Conservation (phyloP, 2,888 invertebrate genomes). For the Orthosia gracilis region DNA sequence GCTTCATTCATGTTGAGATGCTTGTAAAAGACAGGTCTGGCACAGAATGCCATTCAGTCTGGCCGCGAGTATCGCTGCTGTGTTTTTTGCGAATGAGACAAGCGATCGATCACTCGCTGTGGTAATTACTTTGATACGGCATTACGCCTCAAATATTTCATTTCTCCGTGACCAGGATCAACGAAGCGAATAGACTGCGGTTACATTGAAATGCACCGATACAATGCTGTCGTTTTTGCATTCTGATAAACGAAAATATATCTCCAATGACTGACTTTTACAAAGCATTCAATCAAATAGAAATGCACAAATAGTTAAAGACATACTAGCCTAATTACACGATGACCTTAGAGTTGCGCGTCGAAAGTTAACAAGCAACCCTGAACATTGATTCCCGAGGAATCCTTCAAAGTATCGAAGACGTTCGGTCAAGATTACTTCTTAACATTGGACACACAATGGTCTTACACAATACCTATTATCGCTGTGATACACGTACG, state of each 20-base stretch:
- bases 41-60: slow-evolving; percentile 33
- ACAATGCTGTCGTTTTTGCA: slow-evolving; percentile 48
- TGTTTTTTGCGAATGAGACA: slow-evolving; percentile 49
- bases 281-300: slow-evolving; percentile 83
- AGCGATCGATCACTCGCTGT: slow-evolving; percentile 39
- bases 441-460: slow-evolving; percentile 78
- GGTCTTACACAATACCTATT: slow-evolving; percentile 86
- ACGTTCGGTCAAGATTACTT: slow-evolving; percentile 74
- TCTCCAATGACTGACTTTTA: slow-evolving; percentile 70
- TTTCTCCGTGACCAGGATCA: slow-evolving; percentile 45
- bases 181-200: slow-evolving; percentile 51
- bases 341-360: slow-evolving; percentile 75
- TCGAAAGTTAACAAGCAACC: slow-evolving; percentile 80
- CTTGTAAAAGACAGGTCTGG: slow-evolving; percentile 67
- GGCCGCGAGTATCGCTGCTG: slow-evolving; percentile 15
- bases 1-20: slow-evolving; percentile 70
- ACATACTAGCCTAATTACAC: slow-evolving; percentile 83
- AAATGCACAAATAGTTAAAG: slow-evolving; percentile 82
- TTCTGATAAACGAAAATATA: slow-evolving; percentile 47
- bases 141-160: slow-evolving; percentile 45
- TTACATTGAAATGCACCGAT: slow-evolving; percentile 53
- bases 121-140: slow-evolving; percentile 43
- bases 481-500: slow-evolving; percentile 91
- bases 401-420: slow-evolving; percentile 50
- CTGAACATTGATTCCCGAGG: slow-evolving; percentile 54